Evolutionary conservation across 2,113 vertebrate genomes (phyloP).

Genomic region (Tricholaema leucomelas): DNA sequence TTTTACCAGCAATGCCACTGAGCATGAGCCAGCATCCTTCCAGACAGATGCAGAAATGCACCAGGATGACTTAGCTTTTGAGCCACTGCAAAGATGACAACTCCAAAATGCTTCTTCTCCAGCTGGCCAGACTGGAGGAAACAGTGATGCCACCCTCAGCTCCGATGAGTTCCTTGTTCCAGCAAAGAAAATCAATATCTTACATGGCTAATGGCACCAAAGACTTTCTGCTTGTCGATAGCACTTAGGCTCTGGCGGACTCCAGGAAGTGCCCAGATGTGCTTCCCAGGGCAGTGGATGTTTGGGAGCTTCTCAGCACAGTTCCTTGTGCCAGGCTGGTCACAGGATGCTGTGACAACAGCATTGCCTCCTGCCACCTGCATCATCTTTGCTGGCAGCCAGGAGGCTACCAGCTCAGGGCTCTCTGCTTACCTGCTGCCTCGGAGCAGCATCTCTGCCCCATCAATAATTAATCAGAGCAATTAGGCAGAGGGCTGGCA

Average conservation of each 20-base stretch:
- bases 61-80: not conserved
- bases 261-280: not conserved
- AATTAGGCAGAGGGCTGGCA: slow-evolving; percentile 82
- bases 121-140: not conserved
- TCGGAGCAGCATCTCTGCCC: slow-evolving; percentile 53
- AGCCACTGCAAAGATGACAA: not conserved
- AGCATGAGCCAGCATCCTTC: not conserved
- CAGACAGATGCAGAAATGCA: not conserved
- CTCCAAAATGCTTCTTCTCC: not conserved
- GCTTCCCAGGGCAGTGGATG: not conserved
- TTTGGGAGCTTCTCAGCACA: not conserved
- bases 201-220: not conserved
- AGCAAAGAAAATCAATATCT: slow-evolving; percentile 16
- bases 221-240: slow-evolving; percentile 20
- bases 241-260: slow-evolving; percentile 1
- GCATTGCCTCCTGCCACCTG: not conserved
- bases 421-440: slow-evolving; percentile 34
- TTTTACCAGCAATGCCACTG: not conserved
- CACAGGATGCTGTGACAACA: accelerated
- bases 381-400: not conserved
- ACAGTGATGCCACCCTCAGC: not conserved
- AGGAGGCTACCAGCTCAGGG: not conserved
- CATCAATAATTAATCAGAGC: slow-evolving; percentile 84
- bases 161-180: slow-evolving; percentile 24
- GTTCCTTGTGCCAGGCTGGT: not conserved